Conservation (phyloP, 2,797 vertebrate genomes). For the Alauda arvensis region DNA sequence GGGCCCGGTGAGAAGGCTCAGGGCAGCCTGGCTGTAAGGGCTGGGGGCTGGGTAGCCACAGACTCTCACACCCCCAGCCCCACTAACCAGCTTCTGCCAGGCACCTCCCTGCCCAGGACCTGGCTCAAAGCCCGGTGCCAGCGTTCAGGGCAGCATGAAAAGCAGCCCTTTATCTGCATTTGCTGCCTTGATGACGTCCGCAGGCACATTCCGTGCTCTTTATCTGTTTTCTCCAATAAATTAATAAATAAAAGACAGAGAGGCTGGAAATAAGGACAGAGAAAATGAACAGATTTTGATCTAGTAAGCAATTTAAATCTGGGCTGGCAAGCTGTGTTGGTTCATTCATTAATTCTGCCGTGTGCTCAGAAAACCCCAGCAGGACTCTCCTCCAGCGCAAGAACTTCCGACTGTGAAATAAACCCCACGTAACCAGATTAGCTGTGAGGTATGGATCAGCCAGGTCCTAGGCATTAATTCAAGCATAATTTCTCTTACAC, state of each 20-base stretch:
- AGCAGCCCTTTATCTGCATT: slow-evolving; percentile 45
- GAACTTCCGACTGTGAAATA: slow-evolving; percentile 75
- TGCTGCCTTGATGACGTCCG: slow-evolving; percentile 48
- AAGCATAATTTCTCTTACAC: slow-evolving; percentile 31
- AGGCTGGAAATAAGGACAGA: slow-evolving; percentile 39
- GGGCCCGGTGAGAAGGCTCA: accelerated
- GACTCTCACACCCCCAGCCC: neutral
- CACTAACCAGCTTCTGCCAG: neutral
- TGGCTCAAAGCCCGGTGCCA: slow-evolving; percentile 19
- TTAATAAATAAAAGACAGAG: slow-evolving; percentile 58
- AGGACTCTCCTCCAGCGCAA: slow-evolving; percentile 67
- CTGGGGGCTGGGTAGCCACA: neutral
- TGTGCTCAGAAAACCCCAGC: slow-evolving; percentile 68
- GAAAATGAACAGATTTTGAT: slow-evolving; percentile 73
- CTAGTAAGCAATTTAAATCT: slow-evolving; percentile 74
- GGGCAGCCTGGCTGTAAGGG: neutral
- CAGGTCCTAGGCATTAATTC: slow-evolving; percentile 66
- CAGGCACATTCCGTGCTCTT: slow-evolving; percentile 51
- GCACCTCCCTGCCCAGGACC: neutral
- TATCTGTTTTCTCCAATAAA: slow-evolving; percentile 48
- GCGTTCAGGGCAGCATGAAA: neutral
- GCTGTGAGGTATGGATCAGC: slow-evolving; percentile 67
- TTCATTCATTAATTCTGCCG: slow-evolving; percentile 73
- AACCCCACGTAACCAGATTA: slow-evolving; percentile 74
- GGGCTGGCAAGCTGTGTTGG: slow-evolving; percentile 66